Evolutionary conservation across 2,888 invertebrate species (phyloP).

Genomic region (Parochlus steinenii): DNA sequence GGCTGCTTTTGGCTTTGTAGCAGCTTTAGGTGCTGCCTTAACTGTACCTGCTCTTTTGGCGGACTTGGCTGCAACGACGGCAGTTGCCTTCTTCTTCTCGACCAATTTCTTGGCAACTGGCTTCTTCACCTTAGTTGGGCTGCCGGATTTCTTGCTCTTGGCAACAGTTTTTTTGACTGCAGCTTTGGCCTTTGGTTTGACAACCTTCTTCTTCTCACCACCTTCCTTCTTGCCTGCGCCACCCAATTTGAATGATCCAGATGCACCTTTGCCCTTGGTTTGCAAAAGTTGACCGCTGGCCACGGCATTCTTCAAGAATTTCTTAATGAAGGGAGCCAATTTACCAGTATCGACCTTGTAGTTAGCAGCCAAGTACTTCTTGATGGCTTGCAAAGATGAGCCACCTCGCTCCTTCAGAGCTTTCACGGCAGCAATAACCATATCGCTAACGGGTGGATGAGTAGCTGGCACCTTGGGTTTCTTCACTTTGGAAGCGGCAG

Average conservation of each 20-base stretch:
- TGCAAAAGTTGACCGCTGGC: slow-evolving; percentile 34
- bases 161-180: background rate
- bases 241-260: slow-evolving; percentile 33
- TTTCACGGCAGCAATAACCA: slow-evolving; percentile 40
- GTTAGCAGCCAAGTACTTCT: slow-evolving; percentile 41
- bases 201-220: background rate
- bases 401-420: slow-evolving; percentile 39
- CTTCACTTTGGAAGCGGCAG: slow-evolving; percentile 19
- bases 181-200: background rate
- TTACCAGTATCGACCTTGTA: slow-evolving; percentile 43
- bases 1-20: too few relatives aligned
- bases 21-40: too few relatives aligned
- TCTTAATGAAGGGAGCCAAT: slow-evolving; percentile 39
- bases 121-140: background rate
- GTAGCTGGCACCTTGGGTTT: slow-evolving; percentile 26
- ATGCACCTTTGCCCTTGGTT: slow-evolving; percentile 38
- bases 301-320: slow-evolving; percentile 40
- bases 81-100: background rate
- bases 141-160: background rate
- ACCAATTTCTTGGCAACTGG: background rate
- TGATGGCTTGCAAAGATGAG: slow-evolving; percentile 38
- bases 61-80: background rate
- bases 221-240: background rate
- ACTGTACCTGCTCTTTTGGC: too few relatives aligned
- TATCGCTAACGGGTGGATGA: slow-evolving; percentile 35